Conservation (phyloP, 2,888 invertebrate genomes). For the Leptinotarsa haldemani region DNA sequence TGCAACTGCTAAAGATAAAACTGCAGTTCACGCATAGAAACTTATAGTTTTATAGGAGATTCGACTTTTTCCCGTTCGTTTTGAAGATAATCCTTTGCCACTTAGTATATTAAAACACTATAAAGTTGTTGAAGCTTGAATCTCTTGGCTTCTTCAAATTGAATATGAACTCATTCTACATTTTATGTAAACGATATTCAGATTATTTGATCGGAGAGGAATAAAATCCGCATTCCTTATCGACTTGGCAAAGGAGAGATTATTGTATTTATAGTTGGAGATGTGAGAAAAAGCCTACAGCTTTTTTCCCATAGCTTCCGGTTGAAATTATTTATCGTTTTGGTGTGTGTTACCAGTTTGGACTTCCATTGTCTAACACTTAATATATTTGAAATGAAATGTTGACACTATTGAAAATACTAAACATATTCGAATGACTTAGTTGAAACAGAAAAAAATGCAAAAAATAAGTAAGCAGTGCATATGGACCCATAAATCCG, state of each 20-base stretch:
- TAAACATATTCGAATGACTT: too few relatives aligned
- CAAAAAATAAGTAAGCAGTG: too few relatives aligned
- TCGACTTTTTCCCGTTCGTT: conserved; percentile 3
- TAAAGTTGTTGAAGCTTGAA: conserved; percentile 22
- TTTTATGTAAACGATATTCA: conserved; percentile 5
- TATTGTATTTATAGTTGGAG: background rate
- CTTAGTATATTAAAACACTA: conserved; percentile 21
- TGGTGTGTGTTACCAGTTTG: too few relatives aligned
- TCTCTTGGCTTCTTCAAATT: conserved; percentile 20
- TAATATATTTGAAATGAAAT: too few relatives aligned
- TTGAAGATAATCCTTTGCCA: conserved; percentile 23
- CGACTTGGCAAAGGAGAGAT: background rate
- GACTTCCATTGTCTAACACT: too few relatives aligned
- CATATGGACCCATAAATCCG: too few relatives aligned
- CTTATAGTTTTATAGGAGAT: conserved; percentile 17
- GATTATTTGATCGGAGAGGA: conserved; percentile 2
- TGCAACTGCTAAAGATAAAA: conserved; percentile 11
- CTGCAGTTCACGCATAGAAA: conserved; percentile 8
- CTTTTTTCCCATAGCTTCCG: too few relatives aligned
- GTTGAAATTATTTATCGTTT: too few relatives aligned
- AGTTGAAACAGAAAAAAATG: too few relatives aligned
- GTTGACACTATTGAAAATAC: too few relatives aligned
- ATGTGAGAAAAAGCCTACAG: background rate
- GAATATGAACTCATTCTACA: conserved; percentile 20
- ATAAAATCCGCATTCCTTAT: conserved; percentile 10